phyloP scores from a whole-genome alignment of 2,797 vertebrate species.

The Melanotaenia trifasciata region DNA sequence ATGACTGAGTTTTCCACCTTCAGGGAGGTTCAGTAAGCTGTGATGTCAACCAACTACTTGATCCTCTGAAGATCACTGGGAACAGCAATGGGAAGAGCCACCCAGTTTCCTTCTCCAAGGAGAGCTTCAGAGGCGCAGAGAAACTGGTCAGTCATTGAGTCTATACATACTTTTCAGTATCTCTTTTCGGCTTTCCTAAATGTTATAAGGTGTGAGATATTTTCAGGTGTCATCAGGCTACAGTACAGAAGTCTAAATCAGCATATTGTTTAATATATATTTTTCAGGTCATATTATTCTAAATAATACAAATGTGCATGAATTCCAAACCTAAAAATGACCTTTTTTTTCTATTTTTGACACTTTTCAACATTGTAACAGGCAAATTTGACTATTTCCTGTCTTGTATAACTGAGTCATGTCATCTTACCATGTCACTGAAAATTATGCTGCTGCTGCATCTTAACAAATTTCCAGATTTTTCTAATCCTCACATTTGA shows the following conservation, averaged over 20 bases:
- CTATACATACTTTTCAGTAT: background rate
- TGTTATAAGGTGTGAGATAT: background rate
- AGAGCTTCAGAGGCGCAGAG: slow-evolving; percentile 81
- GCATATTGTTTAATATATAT: background rate
- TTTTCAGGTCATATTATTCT: background rate
- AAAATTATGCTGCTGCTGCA: no score
- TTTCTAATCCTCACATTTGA: no score
- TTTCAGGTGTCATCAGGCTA: background rate
- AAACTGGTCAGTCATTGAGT: slow-evolving; percentile 83
- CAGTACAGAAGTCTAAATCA: background rate
- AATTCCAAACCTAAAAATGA: background rate
- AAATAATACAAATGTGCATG: background rate
- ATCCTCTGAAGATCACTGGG: slow-evolving; percentile 85
- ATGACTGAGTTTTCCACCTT: slow-evolving; percentile 15
- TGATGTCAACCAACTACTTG: slow-evolving; percentile 72
- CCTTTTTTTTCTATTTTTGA: background rate
- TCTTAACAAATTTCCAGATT: no score
- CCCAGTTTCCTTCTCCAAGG: slow-evolving; percentile 82
- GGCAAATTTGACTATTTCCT: background rate
- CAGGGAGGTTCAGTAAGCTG: slow-evolving; percentile 84
- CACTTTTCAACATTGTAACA: background rate
- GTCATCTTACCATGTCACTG: no score
- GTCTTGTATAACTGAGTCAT: no score
- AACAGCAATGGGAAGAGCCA: slow-evolving; percentile 66
- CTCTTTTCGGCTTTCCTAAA: background rate